Evolutionary conservation across 2,888 invertebrate genomes (phyloP), one percentile per base, ranked within the genome.

Genomic region (Diarsia dahlii): DNA sequence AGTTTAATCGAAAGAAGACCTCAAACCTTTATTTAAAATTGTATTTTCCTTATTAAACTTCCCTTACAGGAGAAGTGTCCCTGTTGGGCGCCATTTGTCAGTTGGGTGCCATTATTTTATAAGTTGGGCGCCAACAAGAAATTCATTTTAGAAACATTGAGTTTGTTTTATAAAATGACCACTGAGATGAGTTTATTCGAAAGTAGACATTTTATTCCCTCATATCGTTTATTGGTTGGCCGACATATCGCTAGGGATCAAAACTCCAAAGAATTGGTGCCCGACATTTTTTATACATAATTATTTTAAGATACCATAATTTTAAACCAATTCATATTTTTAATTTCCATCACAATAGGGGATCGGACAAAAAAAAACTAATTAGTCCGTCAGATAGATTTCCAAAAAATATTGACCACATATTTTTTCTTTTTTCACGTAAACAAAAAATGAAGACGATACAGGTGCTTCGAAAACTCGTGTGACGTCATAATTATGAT

Each of bases 81-180:
- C 81, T 58, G 69, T 28, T 76, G 76, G 79, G 81, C 63, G 81
- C 50, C 81, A 79, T 63, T 74, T 67, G 9, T 52, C 5, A 5
- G 60, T 52, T 68, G 69, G 69, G 39, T 5, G 39, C 39, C 39
- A 39, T 39, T 39, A 39, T 39, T 39, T 39, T 39, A 39, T 39
- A 2, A 39, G 39, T 39, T 39, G 39, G 39, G 79, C 45, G 71
- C 62, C 80, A 77, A 72, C 13, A 72, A 34, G 13, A 39, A 39
- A 46, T 13, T 52, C 0, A 39, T 78, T 71, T 34, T 0, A 34
- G 9, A 15, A 34, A 15, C 13, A 13, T 63, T 8, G n/a, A 39
- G 13, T 23, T 63, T n/a, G 1, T 63, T 39, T 39, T 3, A 15
- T 63, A 63, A 34, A 62, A 20, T 63, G 9, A 3, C 9, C 18